Conservation (phyloP, 1,140 invertebrate genomes). For the Rhyacophila brunnea region DNA sequence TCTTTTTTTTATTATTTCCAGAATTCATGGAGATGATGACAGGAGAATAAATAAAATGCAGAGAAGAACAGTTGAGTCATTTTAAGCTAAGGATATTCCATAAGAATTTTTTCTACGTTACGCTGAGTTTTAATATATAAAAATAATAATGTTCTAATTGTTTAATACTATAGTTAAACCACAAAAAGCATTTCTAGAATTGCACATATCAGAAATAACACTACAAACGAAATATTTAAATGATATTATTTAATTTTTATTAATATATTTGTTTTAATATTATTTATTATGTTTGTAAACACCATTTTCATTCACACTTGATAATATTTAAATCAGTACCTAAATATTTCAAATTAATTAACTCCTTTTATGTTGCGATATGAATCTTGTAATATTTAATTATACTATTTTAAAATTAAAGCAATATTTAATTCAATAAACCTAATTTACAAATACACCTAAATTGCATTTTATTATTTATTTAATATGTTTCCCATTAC, state of each 20-base stretch:
- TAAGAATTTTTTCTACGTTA: slow-evolving; percentile 30
- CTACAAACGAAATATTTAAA: not conserved
- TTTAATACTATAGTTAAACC: not conserved
- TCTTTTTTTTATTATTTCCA: slow-evolving; percentile 56
- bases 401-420: slow-evolving; percentile 1
- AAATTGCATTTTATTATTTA: too few species aligned
- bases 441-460: slow-evolving; percentile 3
- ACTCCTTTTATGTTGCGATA: too few species aligned
- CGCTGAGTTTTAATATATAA: slow-evolving; percentile 17
- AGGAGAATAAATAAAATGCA: slow-evolving; percentile 69
- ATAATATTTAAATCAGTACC: too few species aligned
- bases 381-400: not conserved
- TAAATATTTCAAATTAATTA: too few species aligned
- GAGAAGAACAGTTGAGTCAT: not conserved
- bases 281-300: not conserved
- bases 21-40: slow-evolving; percentile 98
- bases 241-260: not conserved
- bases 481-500: too few species aligned
- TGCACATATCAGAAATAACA: not conserved
- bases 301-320: too few species aligned
- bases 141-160: not conserved
- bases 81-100: slow-evolving; percentile 30
- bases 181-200: slow-evolving; percentile 1
- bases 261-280: not conserved
- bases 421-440: slow-evolving; percentile 5